Conservation (phyloP, 2,888 invertebrate species). For the Norana najaformis region DNA sequence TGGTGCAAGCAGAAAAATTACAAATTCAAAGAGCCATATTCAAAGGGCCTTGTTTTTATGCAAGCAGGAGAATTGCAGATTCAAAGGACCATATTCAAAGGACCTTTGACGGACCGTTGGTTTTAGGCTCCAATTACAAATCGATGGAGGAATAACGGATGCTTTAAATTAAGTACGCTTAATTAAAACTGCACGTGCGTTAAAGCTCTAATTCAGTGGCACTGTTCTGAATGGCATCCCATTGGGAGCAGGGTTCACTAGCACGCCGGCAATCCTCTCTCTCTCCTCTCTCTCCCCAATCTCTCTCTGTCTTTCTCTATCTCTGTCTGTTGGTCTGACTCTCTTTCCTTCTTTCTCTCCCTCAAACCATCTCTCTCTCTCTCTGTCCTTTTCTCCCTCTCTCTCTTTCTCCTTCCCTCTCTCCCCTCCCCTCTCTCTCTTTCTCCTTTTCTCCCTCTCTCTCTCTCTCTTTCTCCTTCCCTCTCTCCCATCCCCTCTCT, state of each 20-base stretch:
- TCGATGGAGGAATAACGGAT: not conserved
- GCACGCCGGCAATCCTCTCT: not conserved
- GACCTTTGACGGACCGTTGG: not conserved
- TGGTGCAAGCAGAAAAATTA: not conserved
- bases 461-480: not conserved
- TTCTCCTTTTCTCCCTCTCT: not conserved
- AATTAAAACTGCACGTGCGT: not conserved
- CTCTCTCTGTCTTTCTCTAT: not conserved
- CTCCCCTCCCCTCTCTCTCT: not conserved
- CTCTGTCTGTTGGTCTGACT: not conserved
- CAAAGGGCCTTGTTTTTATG: not conserved
- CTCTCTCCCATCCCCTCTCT: not conserved
- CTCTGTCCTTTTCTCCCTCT: not conserved
- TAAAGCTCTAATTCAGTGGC: not conserved
- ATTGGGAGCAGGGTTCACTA: not conserved
- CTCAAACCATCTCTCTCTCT: not conserved
- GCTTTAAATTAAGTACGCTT: not conserved
- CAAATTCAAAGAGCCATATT: not conserved
- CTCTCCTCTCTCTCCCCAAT: not conserved
- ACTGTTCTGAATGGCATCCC: not conserved
- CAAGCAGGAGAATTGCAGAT: not conserved
- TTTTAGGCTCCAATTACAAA: not conserved
- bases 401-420: not conserved
- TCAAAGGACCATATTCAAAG: not conserved
- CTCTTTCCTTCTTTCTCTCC: not conserved